Conservation (phyloP, 2,797 vertebrate genomes). For the Danio jaintianensis region DNA sequence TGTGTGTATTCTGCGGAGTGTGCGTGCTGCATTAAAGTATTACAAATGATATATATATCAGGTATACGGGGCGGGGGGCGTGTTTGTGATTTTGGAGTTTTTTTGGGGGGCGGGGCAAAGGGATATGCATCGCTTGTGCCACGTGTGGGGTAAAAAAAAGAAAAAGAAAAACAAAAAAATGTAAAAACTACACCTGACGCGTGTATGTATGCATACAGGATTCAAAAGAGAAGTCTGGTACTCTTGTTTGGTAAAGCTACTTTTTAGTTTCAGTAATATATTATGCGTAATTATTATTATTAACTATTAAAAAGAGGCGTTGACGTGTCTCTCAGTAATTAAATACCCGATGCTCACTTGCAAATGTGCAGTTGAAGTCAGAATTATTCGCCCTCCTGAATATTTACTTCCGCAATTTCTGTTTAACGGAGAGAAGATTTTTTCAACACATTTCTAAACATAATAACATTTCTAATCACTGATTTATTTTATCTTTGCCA, state of each 20-base stretch:
- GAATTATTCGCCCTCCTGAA: too few relatives aligned
- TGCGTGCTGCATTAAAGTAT: constrained; percentile 87
- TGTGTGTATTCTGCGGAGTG: constrained; percentile 83
- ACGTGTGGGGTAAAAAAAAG: constrained; percentile 74
- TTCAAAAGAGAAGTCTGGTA: constrained; percentile 88
- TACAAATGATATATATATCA: constrained; percentile 73
- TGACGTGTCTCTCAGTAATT: constrained; percentile 79
- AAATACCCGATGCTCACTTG: too few relatives aligned
- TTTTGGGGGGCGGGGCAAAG: constrained; percentile 61
- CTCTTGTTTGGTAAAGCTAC: constrained; percentile 90
- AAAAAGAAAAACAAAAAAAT: constrained; percentile 26
- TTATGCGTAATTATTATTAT: constrained; percentile 68
- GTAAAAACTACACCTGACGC: constrained; percentile 65
- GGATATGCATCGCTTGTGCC: constrained; percentile 86
- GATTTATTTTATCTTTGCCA: too few relatives aligned
- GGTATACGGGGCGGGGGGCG: constrained; percentile 41
- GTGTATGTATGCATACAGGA: constrained; percentile 47
- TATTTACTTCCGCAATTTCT: too few relatives aligned
- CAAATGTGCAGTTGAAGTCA: too few relatives aligned
- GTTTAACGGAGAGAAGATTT: too few relatives aligned
- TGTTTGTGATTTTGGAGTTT: constrained; percentile 48
- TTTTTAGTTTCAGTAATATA: constrained; percentile 88
- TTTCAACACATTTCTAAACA: too few relatives aligned
- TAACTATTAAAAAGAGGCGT: constrained; percentile 74
- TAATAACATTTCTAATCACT: too few relatives aligned